Percentiles rank a stretch among this genome's conserved stretches.
These are phyloP conservation scores for Pseudobourletiella spinata DNA, from an alignment of 1,140 invertebrate species.

Conservation along the genomic window DNA sequence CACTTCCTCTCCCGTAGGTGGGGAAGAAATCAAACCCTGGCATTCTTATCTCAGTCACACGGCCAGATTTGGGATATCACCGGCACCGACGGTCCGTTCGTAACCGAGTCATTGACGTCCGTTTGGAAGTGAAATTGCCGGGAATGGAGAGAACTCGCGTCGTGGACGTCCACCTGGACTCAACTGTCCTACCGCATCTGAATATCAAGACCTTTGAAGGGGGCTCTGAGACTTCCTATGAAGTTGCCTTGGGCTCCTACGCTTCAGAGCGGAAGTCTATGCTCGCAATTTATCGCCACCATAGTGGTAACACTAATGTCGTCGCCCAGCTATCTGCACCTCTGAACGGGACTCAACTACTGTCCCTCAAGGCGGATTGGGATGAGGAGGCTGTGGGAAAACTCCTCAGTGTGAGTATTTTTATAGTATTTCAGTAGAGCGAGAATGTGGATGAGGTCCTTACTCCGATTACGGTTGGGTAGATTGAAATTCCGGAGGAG, in stretches of 20 bases:
- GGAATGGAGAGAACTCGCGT: constrained; percentile 29
- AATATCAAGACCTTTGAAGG: constrained; percentile 21
- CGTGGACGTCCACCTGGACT: constrained; percentile 7
- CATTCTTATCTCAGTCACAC: background rate
- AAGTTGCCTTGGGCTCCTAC: constrained; percentile 30
- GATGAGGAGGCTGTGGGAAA: constrained; percentile 10
- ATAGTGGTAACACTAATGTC: background rate
- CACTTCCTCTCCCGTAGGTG: too few relatives aligned
- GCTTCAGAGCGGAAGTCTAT: constrained; percentile 19
- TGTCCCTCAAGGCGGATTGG: constrained; percentile 29
- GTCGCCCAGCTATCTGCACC: constrained; percentile 26
- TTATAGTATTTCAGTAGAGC: too few relatives aligned
- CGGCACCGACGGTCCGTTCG: background rate
- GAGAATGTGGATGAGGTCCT: too few relatives aligned
- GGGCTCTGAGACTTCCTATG: constrained; percentile 10
- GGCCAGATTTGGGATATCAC: background rate
- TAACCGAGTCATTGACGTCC: constrained; percentile 8
- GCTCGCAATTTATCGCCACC: constrained; percentile 19
- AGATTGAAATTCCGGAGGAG: too few relatives aligned
- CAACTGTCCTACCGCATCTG: constrained; percentile 11
- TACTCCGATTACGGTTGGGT: too few relatives aligned
- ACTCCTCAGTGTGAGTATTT: too few relatives aligned
- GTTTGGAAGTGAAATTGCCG: constrained; percentile 19
- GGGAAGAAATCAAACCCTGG: background rate
- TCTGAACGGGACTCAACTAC: constrained; percentile 20